Evolutionary conservation across 2,113 vertebrate genomes (phyloP), one percentile per base, ranked within the genome.

Genomic region (Corythaeola cristata): DNA sequence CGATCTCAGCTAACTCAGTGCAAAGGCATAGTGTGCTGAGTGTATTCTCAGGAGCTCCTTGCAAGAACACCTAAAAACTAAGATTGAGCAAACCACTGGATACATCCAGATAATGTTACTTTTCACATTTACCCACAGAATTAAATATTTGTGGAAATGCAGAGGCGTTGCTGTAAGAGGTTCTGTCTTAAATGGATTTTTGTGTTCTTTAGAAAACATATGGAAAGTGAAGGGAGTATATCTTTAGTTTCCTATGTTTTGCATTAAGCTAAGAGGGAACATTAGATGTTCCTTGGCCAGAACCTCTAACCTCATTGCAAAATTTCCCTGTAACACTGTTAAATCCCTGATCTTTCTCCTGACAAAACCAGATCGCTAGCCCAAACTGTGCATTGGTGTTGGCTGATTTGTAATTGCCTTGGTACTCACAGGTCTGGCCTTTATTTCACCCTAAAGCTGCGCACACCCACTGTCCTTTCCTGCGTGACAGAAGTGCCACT

Each of bases 141-240:
- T 53, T 80, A 53, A 56, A n/a, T 35, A 37, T 64, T 37, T 76
- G 18, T 5, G 6, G 37, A 78, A 85, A 64, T 66, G 24, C 58
- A 47, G 63, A 79, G 24, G 15, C 1, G 4, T 18, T 81, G 13
- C 30, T 68, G 8, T 35, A 63, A 68, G 13, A 85, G 2, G 5
- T 44, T 78, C 12, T 52, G 12, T 82, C 66, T 82, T 59, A 67
- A 90, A 74, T 16, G 2, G 12, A 37, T 28, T 86, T 83, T 84
- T 72, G 64, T 2, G 8, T 72, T 71, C 33, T 89, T 82, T 49
- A 64, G 39, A 73, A 79, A 89, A 58, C 20, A 37, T n/a, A 50
- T 27, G 11, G 28, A 75, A 78, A 78, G 4, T 35, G 8, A 47
- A 80, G 9, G 28, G 8, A 0, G 0, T 5, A 80, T 76, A 12